phyloP scores from a whole-genome alignment of 2,113 vertebrate genomes.

The Otolemur garnettii region DNA sequence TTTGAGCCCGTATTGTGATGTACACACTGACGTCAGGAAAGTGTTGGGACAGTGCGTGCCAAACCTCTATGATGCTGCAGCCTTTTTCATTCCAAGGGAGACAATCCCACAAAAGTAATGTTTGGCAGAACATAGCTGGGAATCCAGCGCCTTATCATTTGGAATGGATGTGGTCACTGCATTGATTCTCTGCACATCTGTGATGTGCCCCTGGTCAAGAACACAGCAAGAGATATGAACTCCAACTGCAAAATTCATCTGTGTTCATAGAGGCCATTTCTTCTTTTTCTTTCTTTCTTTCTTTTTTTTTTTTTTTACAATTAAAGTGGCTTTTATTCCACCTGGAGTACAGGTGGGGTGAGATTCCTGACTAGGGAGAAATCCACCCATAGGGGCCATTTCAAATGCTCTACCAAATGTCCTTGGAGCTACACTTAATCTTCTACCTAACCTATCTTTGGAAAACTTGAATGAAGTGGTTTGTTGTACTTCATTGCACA shows the following conservation, averaged over 20 bases:
- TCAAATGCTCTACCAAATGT: neutral
- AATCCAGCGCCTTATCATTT: neutral
- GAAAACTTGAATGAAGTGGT: neutral
- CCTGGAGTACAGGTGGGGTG: too few relatives aligned
- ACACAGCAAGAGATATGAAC: neutral
- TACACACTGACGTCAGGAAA: neutral
- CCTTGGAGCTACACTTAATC: neutral
- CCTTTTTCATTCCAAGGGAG: neutral
- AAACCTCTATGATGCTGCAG: neutral
- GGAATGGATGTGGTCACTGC: neutral
- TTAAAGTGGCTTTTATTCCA: too few relatives aligned
- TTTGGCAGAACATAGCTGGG: neutral
- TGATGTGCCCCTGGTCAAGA: neutral
- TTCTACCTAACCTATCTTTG: neutral
- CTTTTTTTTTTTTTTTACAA: too few relatives aligned
- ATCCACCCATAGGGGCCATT: neutral
- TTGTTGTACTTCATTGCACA: slow-evolving; percentile 19
- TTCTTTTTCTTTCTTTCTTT: too few relatives aligned
- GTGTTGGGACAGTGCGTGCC: neutral
- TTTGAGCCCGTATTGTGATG: neutral
- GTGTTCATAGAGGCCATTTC: neutral
- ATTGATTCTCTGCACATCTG: neutral
- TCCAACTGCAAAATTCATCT: neutral
- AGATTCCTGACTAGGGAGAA: too few relatives aligned
- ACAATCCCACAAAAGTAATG: neutral